Base-by-base conservation (phyloP, 2,113 vertebrate genomes). In the Cyanoderma ruficeps region DNA sequence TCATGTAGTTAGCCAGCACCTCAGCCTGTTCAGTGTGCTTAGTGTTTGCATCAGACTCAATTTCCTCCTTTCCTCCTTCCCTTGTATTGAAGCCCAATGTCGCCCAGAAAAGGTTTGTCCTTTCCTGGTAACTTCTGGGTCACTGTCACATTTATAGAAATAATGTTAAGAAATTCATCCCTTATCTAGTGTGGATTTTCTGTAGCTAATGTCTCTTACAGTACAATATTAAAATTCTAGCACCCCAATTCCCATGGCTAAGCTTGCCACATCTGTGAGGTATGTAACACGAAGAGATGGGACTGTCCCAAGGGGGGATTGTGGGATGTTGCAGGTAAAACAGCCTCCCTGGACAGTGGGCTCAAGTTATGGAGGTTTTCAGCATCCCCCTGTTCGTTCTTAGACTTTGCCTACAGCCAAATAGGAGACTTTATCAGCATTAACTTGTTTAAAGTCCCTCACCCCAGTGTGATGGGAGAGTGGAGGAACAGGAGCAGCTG, bases 381-480 rank as follows among this genome's bases (percentile, higher is more conserved):
- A 27, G 56, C 19, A 42, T 65, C 0, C 1, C 17, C 4, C 21
- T 44, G 12, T 41, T 78, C 0, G 0, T 55, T 92, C 44, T 60
- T 70, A 37, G 11, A 7, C 23, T 81, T 79, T 35, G 5, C 30
- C 30, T 59, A 1, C 7, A 46, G 50, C n/a, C 55, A 74, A 50
- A 13, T 17, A 76, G 65, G 47, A 90, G 35, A 63, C 7, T 1
- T 23, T 71, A 31, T 35, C 30, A 37, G 17, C 37, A 9, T 74
- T 56, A 57, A 22, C 11, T 55, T 47, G 27, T 28, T 49, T n/a
- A n/a, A n/a, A n/a, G n/a, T n/a, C n/a, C n/a, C n/a, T n/a, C n/a
- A n/a, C 0, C 17, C 14, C 3, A 23, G 22, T 8, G 2, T 39
- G 13, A 1, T 24, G 33, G 6, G 19, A 13, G 3, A 47, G 11